Base-by-base conservation (phyloP, 2,797 vertebrate genomes). In the Lycodopsis pacificus region DNA sequence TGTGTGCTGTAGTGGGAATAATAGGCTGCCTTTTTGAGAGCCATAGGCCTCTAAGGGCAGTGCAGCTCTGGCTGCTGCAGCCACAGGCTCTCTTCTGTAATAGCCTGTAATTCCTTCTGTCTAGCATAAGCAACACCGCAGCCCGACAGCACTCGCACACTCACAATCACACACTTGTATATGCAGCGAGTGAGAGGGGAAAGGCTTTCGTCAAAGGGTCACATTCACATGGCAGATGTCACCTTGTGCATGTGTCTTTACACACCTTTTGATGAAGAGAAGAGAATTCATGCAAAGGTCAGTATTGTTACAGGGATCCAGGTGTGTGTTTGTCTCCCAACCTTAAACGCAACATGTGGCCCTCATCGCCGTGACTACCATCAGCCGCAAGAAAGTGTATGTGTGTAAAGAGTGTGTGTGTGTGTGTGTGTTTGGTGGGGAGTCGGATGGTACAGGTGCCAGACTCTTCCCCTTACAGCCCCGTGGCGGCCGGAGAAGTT, bases 401-500 rank as follows among this genome's bases (percentile, higher is more conserved):
- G 73, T 81, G 57, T 81, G 61, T 65, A 65, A 22, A 56, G 63
- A 61, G 46, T 48, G 17, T 48, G 46, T 48, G 46, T 49, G 49
- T 51, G 49, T 51, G 49, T 53, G 49, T 53, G n/a, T 67, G 57
- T 73, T 67, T 81, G 53, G 56, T 54, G 54, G 69, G 59, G 64
- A 66, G 72, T 56, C 58, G 69, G 72, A 66, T 79, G 77, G 82
- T 87, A 88, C 89, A 92, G 91, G 91, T 93, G 90, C 89, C 90
- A 92, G 89, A 91, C 89, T 89, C 48, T 62, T 70, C 77, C 90
- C 90, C 81, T 89, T 70, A 65, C 77, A 92, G 91, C 90, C 89
- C 90, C 36, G 67, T 93, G 89, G 93, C 73, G 82, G 84, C 89
- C 85, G 80, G 86, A 88, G 89, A 95, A 95, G 94, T 95, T 96